Conservation (phyloP, 2,888 invertebrate genomes). For the Pycnomerus fuliginosus region DNA sequence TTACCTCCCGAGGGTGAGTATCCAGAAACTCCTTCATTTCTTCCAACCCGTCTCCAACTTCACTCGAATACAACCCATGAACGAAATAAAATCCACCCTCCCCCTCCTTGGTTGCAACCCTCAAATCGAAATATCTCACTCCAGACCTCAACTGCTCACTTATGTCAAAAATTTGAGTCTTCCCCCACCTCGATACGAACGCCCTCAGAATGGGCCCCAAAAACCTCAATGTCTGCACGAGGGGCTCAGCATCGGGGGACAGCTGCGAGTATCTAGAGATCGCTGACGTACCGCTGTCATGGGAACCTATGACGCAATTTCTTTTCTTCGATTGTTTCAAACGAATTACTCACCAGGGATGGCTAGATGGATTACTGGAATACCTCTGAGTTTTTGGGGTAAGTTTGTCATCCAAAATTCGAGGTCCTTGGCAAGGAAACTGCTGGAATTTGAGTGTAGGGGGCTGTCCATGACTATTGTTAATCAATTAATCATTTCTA, state of each 20-base stretch:
- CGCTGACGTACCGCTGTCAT: constrained; percentile 80
- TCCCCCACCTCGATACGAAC: constrained; percentile 66
- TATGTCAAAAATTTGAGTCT: constrained; percentile 69
- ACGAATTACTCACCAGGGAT: constrained; percentile 66
- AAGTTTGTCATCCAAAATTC: constrained; percentile 72
- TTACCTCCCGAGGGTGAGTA: constrained; percentile 68
- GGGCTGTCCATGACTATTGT: no score
- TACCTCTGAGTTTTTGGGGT: constrained; percentile 62
- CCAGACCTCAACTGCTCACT: constrained; percentile 73
- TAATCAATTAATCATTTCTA: no score
- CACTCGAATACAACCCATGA: constrained; percentile 77
- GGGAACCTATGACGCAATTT: constrained; percentile 67
- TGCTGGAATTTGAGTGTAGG: no score
- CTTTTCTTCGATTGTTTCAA: no score
- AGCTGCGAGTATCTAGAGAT: constrained; percentile 66
- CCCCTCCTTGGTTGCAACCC: constrained; percentile 64
- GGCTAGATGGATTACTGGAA: constrained; percentile 70
- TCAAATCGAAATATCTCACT: constrained; percentile 81
- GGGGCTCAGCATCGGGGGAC: constrained; percentile 72
- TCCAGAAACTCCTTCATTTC: constrained; percentile 69
- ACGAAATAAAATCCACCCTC: constrained; percentile 67
- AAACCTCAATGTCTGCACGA: constrained; percentile 63
- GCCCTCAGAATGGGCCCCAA: constrained; percentile 63
- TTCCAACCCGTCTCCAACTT: constrained; percentile 63
- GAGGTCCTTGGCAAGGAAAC: constrained; percentile 46